phyloP scores from a whole-genome alignment of 2,113 vertebrate genomes.

The Melanostigma gelatinosum region DNA sequence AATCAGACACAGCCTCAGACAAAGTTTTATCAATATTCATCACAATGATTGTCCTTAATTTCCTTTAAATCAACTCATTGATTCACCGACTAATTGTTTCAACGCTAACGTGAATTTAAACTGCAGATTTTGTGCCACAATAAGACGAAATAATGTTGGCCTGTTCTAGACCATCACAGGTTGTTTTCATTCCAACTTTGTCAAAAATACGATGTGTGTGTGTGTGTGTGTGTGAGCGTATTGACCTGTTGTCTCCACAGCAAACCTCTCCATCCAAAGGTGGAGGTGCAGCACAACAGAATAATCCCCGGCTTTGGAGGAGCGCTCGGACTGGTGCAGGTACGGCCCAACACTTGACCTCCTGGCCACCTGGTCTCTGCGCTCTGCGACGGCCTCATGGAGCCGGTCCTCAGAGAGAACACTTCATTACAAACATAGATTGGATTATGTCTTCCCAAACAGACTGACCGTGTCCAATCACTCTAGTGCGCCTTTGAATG shows the following conservation, averaged over 20 bases:
- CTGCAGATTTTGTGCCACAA: not conserved
- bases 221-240: not conserved
- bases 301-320: constrained; percentile 19
- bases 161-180: not conserved
- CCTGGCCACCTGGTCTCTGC: constrained; percentile 70
- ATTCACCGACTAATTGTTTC: not conserved
- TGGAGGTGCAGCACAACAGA: not conserved
- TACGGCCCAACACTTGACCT: constrained; percentile 65
- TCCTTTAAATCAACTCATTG: not conserved
- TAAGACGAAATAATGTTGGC: not conserved
- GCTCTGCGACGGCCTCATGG: constrained; percentile 48
- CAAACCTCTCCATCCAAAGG: not conserved
- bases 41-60: not conserved
- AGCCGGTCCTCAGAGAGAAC: constrained; percentile 59
- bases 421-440: constrained; percentile 81
- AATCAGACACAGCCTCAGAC: not conserved
- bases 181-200: not conserved
- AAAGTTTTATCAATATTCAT: not conserved
- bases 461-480: constrained; percentile 82
- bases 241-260: not conserved
- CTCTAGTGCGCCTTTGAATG: constrained; percentile 68
- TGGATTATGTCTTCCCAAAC: constrained; percentile 82
- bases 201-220: not conserved
- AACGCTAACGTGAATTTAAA: not conserved
- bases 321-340: constrained; percentile 30